Base-by-base conservation (phyloP, 1,140 invertebrate species). In the Heliothis virescens region DNA sequence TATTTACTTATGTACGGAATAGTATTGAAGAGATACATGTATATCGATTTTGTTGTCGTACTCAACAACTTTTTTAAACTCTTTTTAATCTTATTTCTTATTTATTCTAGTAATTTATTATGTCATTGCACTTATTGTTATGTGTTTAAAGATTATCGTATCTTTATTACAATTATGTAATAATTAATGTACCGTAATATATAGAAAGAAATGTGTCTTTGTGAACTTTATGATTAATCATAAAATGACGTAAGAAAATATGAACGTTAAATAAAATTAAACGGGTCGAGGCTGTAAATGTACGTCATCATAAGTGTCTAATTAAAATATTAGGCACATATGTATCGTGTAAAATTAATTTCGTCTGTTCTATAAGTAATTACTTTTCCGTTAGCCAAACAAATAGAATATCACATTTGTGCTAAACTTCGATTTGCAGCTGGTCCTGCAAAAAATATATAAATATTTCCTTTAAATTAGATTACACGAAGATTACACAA, bases 61-160 rank as follows among this genome's bases (percentile, higher is more conserved):
- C n/a, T n/a, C 34, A 34, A 48, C 62, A 21, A 18, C 5, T n/a
- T 48, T 65, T n/a, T 48, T 65, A 47, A 65, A 65, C n/a, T 67
- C 16, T 48, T 50, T 67, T 21, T 67, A 67, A 67, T 48, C 41
- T 34, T 67, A 21, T 15, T 13, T 48, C 15, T 67, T 21, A 18
- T 60, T 3, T 10, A n/a, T 48, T 67, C 63, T 67, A 21, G 63
- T 67, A 67, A 41, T 48, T 67, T 67, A 41, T 67, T 67, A 65
- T 65, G 63, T 21, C 63, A 67, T 48, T 16, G 9, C 62, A 65
- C 41, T 47, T 12, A 65, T 48, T 16, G 47, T 16, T 18, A n/a
- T 13, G 12, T 59, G 29, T 59, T 21, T 26, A 4, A 29, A 1
- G 29, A 4, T 34, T 34, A 2, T 34, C n/a, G 29, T 34, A 34